Evolutionary conservation across 2,888 invertebrate genomes (phyloP), one percentile per base, ranked within the genome.

Genomic region (Amorpha juglandis): DNA sequence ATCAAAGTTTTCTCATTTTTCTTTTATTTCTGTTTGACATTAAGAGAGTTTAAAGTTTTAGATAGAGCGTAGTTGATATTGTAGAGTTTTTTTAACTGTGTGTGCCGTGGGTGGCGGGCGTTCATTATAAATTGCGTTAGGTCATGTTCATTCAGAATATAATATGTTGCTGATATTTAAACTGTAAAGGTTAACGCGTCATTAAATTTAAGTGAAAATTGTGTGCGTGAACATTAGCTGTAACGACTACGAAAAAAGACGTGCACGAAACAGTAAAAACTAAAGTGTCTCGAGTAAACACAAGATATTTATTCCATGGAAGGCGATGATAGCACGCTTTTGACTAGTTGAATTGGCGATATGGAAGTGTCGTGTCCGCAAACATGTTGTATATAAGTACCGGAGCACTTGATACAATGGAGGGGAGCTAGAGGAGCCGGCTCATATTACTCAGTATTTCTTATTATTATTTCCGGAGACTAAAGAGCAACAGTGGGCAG

Each of bases 311-410:
- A 50, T 50, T 50, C 19, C 11, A 19, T 50, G 19, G 19, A 45
- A 45, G 14, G 19, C 11, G 38, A 19, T 42, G 19, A 42, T 19
- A 38, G 16, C 33, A 53, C 14, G 33, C 14, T 11, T n/a, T 19
- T 38, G 19, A 16, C 38, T 38, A 9, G n/a, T 19, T 42, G 35
- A 38, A 16, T 16, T 1, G 38, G 0, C 58, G 11, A 19, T 58
- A 58, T 58, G 38, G 58, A 42, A 6, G 42, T 58, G 42, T 14
- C 42, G 58, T 58, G 58, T 58, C 58, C 42, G 42, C 6, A 42
- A 50, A 50, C 50, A 50, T 45, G 19, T 19, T 14, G 14, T 11
- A 14, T 14, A 3, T 12, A 3, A 8, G 12, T 12, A 45, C 45
- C 45, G 6, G 12, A 14, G 4, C 45, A 45, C 45, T 45, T 45